Percentiles rank a stretch among this genome's conserved stretches.
Evolutionary conservation across 1,140 invertebrate genomes (phyloP).

Genomic region (Stegodyphus dumicola): DNA sequence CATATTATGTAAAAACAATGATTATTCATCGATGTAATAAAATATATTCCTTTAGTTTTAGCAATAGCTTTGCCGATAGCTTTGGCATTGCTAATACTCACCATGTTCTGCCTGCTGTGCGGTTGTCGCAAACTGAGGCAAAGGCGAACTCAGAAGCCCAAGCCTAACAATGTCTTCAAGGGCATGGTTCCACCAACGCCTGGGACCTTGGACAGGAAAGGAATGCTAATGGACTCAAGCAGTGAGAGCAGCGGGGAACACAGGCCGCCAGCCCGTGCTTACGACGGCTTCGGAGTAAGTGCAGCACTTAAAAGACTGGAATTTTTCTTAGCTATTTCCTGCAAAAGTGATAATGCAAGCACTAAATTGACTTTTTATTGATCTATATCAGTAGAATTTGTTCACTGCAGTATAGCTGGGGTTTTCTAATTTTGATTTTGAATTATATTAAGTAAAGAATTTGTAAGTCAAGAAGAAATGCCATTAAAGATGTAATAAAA

Average conservation of each 20-base stretch:
- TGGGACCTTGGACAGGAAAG: constrained; percentile 74
- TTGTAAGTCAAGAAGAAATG: no score
- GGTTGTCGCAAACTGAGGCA: constrained; percentile 63
- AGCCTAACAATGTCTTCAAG: constrained; percentile 32
- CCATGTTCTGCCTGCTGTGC: constrained; percentile 64
- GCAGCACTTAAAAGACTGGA: neutral
- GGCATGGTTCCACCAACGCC: constrained; percentile 57
- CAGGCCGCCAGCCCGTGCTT: neutral
- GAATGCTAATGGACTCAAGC: constrained; percentile 78
- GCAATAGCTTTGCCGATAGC: constrained; percentile 65
- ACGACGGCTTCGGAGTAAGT: constrained; percentile 52
- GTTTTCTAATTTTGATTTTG: no score
- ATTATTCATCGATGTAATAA: no score
- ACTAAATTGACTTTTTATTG: no score
- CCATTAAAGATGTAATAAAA: no score
- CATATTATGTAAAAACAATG: no score
- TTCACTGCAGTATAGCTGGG: no score
- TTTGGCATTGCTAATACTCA: constrained; percentile 64
- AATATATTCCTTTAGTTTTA: constrained; percentile 60
- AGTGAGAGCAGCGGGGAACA: constrained; percentile 76
- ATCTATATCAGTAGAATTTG: no score
- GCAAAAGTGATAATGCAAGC: neutral
- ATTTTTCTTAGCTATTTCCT: neutral
- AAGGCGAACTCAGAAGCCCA: constrained; percentile 45
- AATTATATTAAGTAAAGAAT: no score